Conservation (phyloP, 1,140 invertebrate species). For the Rhagoletis zephyria region DNA sequence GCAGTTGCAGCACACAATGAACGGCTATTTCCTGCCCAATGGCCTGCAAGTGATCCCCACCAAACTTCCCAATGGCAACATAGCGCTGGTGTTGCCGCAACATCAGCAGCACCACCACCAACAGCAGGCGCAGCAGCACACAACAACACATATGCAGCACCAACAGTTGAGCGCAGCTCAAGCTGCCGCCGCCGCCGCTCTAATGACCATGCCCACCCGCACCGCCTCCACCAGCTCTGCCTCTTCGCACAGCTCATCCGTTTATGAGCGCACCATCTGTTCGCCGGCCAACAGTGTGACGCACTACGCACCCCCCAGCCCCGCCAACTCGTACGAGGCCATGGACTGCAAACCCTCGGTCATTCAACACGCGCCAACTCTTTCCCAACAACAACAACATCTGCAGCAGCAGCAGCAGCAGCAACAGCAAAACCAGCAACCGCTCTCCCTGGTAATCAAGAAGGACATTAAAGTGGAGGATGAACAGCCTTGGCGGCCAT, state of each 20-base stretch:
- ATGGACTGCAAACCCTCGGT: constrained; percentile 72
- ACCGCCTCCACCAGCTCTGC: constrained; percentile 81
- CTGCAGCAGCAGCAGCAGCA: too few species aligned
- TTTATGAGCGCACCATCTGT: constrained; percentile 70
- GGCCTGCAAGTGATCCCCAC: constrained; percentile 86
- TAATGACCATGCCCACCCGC: constrained; percentile 82
- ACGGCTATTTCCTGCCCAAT: constrained; percentile 77
- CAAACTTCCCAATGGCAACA: constrained; percentile 83
- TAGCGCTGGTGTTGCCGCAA: constrained; percentile 84
- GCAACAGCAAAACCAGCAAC: constrained; percentile 73
- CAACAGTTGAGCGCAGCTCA: constrained; percentile 67
- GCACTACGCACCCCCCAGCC: constrained; percentile 71
- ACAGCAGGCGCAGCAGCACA: constrained; percentile 76
- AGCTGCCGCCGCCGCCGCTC: constrained; percentile 74
- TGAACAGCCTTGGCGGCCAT: constrained; percentile 80
- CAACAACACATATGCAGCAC: constrained; percentile 75
- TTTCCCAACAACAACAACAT: constrained; percentile 62
- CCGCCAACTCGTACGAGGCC: constrained; percentile 72
- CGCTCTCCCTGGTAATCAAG: constrained; percentile 82
- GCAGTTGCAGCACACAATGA: constrained; percentile 77
- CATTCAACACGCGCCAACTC: constrained; percentile 73
- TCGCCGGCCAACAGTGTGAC: constrained; percentile 65
- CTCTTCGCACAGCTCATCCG: constrained; percentile 76
- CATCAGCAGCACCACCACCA: constrained; percentile 65
- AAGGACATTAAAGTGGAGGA: constrained; percentile 75